Base-by-base conservation (phyloP, 2,797 vertebrate genomes). In the Muscicapa striata region DNA sequence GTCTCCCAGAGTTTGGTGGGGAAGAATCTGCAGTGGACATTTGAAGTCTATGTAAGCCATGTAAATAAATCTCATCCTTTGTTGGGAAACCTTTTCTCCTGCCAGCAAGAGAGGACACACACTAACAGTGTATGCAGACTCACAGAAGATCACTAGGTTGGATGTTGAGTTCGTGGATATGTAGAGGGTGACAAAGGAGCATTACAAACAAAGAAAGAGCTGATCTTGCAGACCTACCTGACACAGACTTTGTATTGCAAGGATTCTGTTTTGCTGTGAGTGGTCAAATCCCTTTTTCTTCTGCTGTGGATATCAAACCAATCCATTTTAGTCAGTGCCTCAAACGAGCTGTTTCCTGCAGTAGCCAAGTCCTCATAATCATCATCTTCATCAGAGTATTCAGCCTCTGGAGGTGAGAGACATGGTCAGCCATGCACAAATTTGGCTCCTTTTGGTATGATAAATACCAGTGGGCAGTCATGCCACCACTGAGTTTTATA, bases 261-360 rank as follows among this genome's bases (percentile, higher is more conserved):
- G 0, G 62, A 68, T 85, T 70, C 87, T 91, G 93, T 83, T 77
- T 94, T 97, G 17, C 66, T 70, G 29, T 55, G n/a, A 51, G 52
- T 27, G 3, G 30, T 57, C 34, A 80, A 81, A 45, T 97, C 93
- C 69, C 98, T 97, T 94, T 94, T 98, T 41, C 96, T 97, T 79
- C 98, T 97, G 21, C 48, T 97, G 54, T 17, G 97, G 41, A 97
- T 96, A 68, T 98, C 98, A 87, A 98, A 97, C 98, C 97, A 98
- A 38, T 97, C 97, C 21, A 97, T 84, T 69, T 54, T 57, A 90
- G 95, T 81, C 24, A 91, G 51, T 5, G 72, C 87, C 45, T 97
- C 92, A 29, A 13, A 43, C 0, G 12, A 14, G 3, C 8, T 93
- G 40, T 27, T 17, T 59, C 30, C 54, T 69, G 17, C 11, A 23